Percentiles rank a stretch among this genome's conserved stretches.
Evolutionary conservation across 1,140 invertebrate species (phyloP).

Genomic region (Ephestia elutella): DNA sequence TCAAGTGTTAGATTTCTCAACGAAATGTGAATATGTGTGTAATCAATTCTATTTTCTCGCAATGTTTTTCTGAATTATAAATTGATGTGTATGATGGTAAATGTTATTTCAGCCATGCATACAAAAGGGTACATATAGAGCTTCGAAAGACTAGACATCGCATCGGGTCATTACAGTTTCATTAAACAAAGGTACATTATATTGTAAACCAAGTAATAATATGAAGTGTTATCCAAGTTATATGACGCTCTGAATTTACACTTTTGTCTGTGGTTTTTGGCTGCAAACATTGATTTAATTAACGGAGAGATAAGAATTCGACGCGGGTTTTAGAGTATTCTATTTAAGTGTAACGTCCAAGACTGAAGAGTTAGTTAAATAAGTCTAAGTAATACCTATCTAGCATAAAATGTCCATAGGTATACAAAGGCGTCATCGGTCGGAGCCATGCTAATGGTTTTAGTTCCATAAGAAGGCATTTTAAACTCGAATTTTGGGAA

Average conservation of each 20-base stretch:
- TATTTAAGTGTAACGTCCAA: constrained; percentile 73
- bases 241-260: not conserved
- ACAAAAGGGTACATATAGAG: not conserved
- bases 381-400: constrained; percentile 70
- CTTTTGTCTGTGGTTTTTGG: not conserved
- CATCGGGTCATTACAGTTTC: no score
- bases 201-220: not conserved
- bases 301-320: constrained; percentile 44
- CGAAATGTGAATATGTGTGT: constrained; percentile 44
- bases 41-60: constrained; percentile 27
- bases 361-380: constrained; percentile 72
- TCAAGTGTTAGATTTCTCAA: constrained; percentile 11
- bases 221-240: not conserved
- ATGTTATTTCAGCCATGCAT: constrained; percentile 13
- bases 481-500: constrained; percentile 32
- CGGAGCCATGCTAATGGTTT: constrained; percentile 16
- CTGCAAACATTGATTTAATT: constrained; percentile 41
- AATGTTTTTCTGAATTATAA: constrained; percentile 27
- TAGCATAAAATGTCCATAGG: constrained; percentile 71
- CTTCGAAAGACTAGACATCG: no score
- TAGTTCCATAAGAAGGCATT: constrained; percentile 14
- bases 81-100: constrained; percentile 38
- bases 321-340: constrained; percentile 72
- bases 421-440: constrained; percentile 37
- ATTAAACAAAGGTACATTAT: no score